A percentile compares a stretch with the other conserved stretches of the same genome.
Evolutionary conservation across 2,797 vertebrate genomes (phyloP).

Genomic region (Sebastes jordani): DNA sequence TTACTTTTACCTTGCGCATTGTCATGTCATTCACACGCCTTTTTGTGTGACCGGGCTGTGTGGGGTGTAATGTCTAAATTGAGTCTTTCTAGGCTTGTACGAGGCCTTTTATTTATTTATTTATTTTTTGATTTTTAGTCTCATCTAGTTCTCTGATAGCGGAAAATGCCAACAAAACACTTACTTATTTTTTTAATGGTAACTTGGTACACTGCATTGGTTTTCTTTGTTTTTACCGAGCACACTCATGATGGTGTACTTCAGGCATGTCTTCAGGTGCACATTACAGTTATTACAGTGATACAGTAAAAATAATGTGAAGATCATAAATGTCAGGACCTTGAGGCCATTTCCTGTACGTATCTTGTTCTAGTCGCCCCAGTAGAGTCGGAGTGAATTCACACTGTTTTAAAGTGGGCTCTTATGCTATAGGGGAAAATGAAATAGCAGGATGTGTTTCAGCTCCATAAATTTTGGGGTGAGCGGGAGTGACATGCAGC

Average conservation of each 20-base stretch:
- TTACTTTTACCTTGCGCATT: no score
- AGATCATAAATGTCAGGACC: conserved; percentile 7
- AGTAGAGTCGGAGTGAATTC: conserved; percentile 24
- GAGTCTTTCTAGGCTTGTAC: not conserved
- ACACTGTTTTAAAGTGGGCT: conserved; percentile 59
- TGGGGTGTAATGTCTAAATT: not conserved
- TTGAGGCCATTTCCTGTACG: conserved; percentile 9
- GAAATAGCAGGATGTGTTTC: conserved; percentile 58
- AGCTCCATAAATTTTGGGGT: conserved; percentile 47
- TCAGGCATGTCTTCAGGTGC: not conserved
- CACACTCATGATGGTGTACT: not conserved
- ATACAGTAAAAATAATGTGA: conserved; percentile 8
- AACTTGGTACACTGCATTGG: not conserved
- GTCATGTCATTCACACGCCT: no score
- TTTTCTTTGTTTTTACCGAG: not conserved
- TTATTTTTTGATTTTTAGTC: not conserved
- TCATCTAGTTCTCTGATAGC: not conserved
- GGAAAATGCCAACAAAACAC: not conserved
- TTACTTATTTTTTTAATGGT: not conserved
- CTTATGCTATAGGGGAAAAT: conserved; percentile 40
- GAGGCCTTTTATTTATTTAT: no score
- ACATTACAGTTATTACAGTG: conserved; percentile 3
- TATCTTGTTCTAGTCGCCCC: not conserved
- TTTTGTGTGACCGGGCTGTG: not conserved
- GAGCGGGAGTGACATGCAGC: conserved; percentile 23